Evolutionary conservation across 2,888 invertebrate species (phyloP), one percentile per base, ranked within the genome.

Genomic region (Chrysodeixis includens): DNA sequence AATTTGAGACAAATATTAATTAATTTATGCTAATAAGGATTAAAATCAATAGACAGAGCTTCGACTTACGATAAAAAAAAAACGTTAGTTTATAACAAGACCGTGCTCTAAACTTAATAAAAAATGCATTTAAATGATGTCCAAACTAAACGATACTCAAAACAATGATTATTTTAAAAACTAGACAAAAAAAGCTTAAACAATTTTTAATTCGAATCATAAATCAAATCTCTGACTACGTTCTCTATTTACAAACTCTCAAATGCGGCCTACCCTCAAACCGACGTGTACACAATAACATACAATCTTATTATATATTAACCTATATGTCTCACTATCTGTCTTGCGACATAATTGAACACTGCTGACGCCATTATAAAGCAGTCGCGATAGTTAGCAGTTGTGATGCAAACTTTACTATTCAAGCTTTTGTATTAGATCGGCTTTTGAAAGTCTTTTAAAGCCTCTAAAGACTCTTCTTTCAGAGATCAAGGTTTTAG

Each of bases 291-390:
- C 46, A 49, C 46, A 49, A 49, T 59, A 59, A 75, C 55, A 75
- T 70, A 76, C 66, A 58, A 69, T 62, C 51, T 67, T 52, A 77
- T 81, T 78, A 78, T 75, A 80, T 76, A 71, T 81, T 82, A 79
- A 73, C 79, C 61, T 81, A 86, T 5, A 75, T 51, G 32, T 84
- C 83, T 79, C 84, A 80, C 82, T 83, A 81, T 65, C 51, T 73
- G 66, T 82, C 71, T 75, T 44, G 65, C 70, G 70, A 72, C 62
- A 64, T 72, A 69, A 61, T 63, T 71, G 69, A 61, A 69, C 61
- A 61, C 71, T 77, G 75, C 79, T 67, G 49, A 72, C 22, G 49
- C 58, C 16, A 1, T 54, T 10, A 32, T 4, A 16, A 69, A 71
- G 71, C 74, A 76, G 69, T 58, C 51, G 40, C 58, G 68, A 66